A percentile compares a stretch with the other conserved stretches of the same genome.
These are phyloP conservation scores for Ceratosolen solmsi DNA, from an alignment of 1,140 invertebrate species.

Conservation along the genomic window DNA sequence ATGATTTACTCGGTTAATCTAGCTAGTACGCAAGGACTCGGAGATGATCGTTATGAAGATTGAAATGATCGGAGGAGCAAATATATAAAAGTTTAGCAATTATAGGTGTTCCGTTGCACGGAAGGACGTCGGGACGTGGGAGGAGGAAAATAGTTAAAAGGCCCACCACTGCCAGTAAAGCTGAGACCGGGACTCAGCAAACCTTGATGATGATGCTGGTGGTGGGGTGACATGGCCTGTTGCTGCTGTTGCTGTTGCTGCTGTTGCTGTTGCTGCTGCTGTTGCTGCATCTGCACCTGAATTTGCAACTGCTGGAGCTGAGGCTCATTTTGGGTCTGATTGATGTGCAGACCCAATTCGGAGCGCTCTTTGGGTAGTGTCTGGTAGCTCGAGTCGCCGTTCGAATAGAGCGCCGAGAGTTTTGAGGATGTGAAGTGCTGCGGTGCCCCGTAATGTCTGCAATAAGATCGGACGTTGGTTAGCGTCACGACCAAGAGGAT, in stretches of 20 bases:
- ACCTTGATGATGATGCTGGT: conserved; percentile 77
- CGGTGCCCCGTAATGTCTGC: conserved; percentile 67
- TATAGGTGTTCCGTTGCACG: background rate
- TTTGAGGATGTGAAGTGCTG: conserved; percentile 67
- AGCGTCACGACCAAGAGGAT: no score
- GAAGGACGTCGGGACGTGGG: background rate
- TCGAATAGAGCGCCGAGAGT: conserved; percentile 62
- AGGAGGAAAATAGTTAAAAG: conserved; percentile 40
- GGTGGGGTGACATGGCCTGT: conserved; percentile 69
- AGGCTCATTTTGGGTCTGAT: conserved; percentile 69
- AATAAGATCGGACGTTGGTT: background rate
- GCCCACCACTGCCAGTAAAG: conserved; percentile 77
- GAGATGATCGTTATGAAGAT: no score
- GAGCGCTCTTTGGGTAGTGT: conserved; percentile 70
- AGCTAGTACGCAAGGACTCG: no score
- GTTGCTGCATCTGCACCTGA: conserved; percentile 78
- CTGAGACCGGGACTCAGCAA: conserved; percentile 81
- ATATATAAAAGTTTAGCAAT: no score
- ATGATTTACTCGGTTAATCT: no score
- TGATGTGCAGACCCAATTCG: conserved; percentile 71
- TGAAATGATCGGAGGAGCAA: no score
- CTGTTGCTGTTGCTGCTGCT: conserved; percentile 78
- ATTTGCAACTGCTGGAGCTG: conserved; percentile 81
- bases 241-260: conserved; percentile 77
- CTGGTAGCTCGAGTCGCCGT: conserved; percentile 67